Conservation (phyloP, 2,797 vertebrate genomes). For the Cygnus olor region DNA sequence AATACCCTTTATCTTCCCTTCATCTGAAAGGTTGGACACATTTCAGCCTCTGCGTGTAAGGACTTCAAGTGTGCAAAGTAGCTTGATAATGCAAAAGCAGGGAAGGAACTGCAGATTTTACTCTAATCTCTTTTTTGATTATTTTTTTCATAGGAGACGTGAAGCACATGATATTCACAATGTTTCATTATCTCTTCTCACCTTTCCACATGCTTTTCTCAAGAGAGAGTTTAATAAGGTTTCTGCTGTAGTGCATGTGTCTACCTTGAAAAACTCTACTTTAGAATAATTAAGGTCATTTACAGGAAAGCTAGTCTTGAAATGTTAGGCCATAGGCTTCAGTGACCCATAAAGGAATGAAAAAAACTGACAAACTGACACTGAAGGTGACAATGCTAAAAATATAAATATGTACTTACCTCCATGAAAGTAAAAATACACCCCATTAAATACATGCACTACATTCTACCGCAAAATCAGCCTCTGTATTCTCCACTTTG, state of each 20-base stretch:
- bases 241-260: not conserved
- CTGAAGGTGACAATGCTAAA: not conserved
- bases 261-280: not conserved
- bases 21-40: not conserved
- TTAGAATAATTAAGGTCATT: not conserved
- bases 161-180: not conserved
- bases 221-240: not conserved
- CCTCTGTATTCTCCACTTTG: slow-evolving; percentile 13
- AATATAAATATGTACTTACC: not conserved
- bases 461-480: not conserved
- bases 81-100: not conserved
- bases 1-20: not conserved
- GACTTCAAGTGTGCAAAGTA: not conserved
- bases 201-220: not conserved
- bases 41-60: not conserved
- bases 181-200: not conserved
- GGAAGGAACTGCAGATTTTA: not conserved
- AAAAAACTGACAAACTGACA: not conserved
- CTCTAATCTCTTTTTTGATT: not conserved
- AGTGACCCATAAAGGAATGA: not conserved
- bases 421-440: not conserved
- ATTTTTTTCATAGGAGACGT: not conserved
- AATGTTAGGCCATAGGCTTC: not conserved
- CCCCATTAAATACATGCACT: not conserved
- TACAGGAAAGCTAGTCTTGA: not conserved